Conservation (phyloP, 1,140 invertebrate species). For the Paralvinella palmiformis region DNA sequence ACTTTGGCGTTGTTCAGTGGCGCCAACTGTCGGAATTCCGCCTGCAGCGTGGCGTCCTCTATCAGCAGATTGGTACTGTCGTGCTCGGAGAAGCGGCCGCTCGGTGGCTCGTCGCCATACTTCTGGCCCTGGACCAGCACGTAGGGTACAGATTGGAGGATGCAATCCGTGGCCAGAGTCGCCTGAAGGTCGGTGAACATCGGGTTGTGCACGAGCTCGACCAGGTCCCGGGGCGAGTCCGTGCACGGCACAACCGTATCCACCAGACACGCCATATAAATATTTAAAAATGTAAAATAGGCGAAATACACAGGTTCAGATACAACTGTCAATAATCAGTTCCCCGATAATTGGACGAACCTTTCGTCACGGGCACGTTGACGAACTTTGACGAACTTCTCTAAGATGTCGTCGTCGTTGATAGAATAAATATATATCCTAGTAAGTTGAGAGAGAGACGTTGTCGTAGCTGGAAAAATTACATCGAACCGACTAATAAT, state of each 20-base stretch:
- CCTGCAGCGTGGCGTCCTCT: constrained; percentile 8
- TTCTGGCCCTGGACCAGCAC: neutral
- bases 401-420: too few relatives aligned
- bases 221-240: neutral
- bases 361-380: too few relatives aligned
- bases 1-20: neutral
- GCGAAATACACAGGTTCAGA: too few relatives aligned
- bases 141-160: neutral
- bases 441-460: too few relatives aligned
- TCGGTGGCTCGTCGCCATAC: neutral
- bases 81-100: neutral
- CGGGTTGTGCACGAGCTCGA: neutral
- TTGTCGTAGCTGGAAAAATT: too few relatives aligned
- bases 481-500: too few relatives aligned
- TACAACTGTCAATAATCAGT: too few relatives aligned
- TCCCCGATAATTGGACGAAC: too few relatives aligned
- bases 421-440: too few relatives aligned
- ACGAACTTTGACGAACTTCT: too few relatives aligned
- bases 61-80: constrained; percentile 8
- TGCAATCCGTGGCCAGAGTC: constrained; percentile 3
- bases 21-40: constrained; percentile 5
- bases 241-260: neutral
- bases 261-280: neutral
- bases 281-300: too few relatives aligned
- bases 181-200: constrained; percentile 6